phyloP scores from a whole-genome alignment of 2,888 invertebrate species.

The Ormyrus nitidulus region DNA sequence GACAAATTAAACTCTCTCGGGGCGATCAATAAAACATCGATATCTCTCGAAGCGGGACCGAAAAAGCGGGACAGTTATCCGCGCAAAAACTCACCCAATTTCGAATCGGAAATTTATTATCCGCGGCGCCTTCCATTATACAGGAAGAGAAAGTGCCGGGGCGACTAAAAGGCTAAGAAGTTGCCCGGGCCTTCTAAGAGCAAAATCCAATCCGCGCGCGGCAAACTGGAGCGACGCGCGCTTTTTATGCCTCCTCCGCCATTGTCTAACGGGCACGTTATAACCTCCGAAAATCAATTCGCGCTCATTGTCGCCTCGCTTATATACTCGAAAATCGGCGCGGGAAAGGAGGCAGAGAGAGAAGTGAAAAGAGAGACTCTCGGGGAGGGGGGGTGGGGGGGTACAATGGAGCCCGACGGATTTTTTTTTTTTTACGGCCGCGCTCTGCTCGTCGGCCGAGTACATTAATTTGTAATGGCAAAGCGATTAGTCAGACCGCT shows the following conservation, averaged over 20 bases:
- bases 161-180: slow-evolving; percentile 2
- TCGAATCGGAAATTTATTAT: too few species aligned
- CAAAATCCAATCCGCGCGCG: slow-evolving; percentile 7
- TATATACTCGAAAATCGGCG: not conserved
- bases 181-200: slow-evolving; percentile 1
- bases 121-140: not conserved
- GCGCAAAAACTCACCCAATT: too few species aligned
- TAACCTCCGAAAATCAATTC: slow-evolving; percentile 35
- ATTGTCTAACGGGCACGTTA: slow-evolving; percentile 14
- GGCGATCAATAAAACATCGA: too few species aligned
- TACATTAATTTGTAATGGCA: slow-evolving; percentile 73
- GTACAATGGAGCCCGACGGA: slow-evolving; percentile 45
- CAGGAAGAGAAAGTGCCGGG: slow-evolving; percentile 15
- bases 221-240: slow-evolving; percentile 4
- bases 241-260: not conserved
- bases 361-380: not conserved
- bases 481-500: slow-evolving; percentile 71
- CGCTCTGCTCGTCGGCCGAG: slow-evolving; percentile 50
- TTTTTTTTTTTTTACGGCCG: slow-evolving; percentile 14
- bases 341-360: not conserved
- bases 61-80: too few species aligned
- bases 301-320: slow-evolving; percentile 28
- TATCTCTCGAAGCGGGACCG: too few species aligned
- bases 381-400: slow-evolving; percentile 45
- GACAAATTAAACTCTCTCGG: too few species aligned